Conservation (phyloP, 2,888 invertebrate species). For the Sipha maydis region DNA sequence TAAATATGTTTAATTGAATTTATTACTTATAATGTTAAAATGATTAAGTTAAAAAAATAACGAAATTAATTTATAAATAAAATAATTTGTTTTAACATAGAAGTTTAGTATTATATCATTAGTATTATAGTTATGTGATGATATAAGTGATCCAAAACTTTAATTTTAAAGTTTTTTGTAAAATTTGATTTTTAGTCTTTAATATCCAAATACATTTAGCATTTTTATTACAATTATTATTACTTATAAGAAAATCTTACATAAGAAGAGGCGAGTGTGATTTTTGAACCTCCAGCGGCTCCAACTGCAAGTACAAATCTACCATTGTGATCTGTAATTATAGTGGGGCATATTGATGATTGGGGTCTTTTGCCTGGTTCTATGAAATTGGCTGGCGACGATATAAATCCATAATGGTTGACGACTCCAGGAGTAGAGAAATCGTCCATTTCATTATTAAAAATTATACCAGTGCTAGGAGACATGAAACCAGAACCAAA, state of each 20-base stretch:
- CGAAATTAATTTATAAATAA: too few species aligned
- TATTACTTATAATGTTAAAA: too few species aligned
- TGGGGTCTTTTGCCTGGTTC: slow-evolving; percentile 82
- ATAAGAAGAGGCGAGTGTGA: slow-evolving; percentile 69
- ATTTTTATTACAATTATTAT: background rate
- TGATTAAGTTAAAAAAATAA: too few species aligned
- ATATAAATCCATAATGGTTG: slow-evolving; percentile 78
- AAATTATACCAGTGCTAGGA: slow-evolving; percentile 84
- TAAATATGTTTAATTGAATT: too few species aligned
- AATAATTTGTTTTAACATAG: too few species aligned
- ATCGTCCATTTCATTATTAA: too few species aligned
- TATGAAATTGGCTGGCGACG: slow-evolving; percentile 84
- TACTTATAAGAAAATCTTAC: slow-evolving; percentile 63
- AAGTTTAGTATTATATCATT: too few species aligned
- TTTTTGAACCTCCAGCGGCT: slow-evolving; percentile 72
- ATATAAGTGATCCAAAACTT: too few species aligned
- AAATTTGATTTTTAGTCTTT: too few species aligned
- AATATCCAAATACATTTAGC: too few species aligned
- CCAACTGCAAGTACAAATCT: slow-evolving; percentile 69
- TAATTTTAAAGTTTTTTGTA: too few species aligned
- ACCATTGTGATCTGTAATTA: slow-evolving; percentile 74
- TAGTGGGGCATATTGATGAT: slow-evolving; percentile 87
- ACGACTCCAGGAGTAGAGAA: slow-evolving; percentile 83
- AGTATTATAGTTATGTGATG: too few species aligned
- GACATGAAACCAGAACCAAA: slow-evolving; percentile 75